Percentiles rank a stretch among this genome's conserved stretches.
Evolutionary conservation across 2,113 vertebrate species (phyloP).

Genomic region (Acinonyx jubatus): DNA sequence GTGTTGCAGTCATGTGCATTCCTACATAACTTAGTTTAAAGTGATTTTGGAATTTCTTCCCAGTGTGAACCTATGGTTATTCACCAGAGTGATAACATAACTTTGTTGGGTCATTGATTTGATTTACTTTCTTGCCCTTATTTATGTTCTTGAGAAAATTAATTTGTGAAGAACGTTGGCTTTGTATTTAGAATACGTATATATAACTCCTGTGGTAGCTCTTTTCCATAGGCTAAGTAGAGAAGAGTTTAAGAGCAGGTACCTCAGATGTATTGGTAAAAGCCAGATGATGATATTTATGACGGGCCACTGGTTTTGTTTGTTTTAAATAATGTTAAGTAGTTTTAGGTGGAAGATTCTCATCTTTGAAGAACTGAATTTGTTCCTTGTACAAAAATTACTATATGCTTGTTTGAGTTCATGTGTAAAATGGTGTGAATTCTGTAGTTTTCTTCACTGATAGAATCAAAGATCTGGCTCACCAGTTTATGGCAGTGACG

Average conservation of each 20-base stretch:
- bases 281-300: neutral
- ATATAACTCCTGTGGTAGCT: neutral
- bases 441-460: conserved; percentile 26
- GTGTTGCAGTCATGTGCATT: neutral
- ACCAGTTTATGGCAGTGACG: conserved; percentile 18
- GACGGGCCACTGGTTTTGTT: neutral
- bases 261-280: neutral
- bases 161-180: conserved; percentile 31
- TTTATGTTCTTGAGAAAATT: conserved; percentile 45
- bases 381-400: conserved; percentile 12
- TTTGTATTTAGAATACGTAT: conserved; percentile 28
- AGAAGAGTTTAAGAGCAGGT: neutral
- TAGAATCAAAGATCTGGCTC: conserved; percentile 36
- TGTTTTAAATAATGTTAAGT: conserved; percentile 23
- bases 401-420: neutral
- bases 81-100: neutral
- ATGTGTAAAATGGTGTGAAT: neutral
- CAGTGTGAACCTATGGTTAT: neutral
- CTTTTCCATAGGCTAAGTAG: neutral
- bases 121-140: conserved; percentile 39
- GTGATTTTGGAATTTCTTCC: conserved; percentile 31
- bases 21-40: neutral
- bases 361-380: neutral
- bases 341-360: conserved; percentile 26
- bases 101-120: conserved; percentile 26